Evolutionary conservation across 2,113 vertebrate species (phyloP).

Genomic region (Chionodraco myersi): DNA sequence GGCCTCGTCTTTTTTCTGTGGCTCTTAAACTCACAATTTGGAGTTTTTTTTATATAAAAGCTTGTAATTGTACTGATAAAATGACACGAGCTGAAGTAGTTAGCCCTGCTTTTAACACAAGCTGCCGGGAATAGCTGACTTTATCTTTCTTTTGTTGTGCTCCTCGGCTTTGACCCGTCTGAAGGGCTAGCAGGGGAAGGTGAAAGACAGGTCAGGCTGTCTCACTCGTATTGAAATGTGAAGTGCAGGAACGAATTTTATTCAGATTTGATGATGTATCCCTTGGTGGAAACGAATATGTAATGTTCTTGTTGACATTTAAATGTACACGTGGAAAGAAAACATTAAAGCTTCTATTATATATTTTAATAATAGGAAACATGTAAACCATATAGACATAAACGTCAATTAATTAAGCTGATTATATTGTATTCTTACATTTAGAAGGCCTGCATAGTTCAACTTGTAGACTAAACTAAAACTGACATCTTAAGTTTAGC

Average conservation of each 20-base stretch:
- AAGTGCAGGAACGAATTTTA: conserved; percentile 33
- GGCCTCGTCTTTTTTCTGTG: conserved; percentile 19
- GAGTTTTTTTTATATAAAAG: background rate
- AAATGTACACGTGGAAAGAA: background rate
- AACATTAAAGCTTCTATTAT: too few relatives aligned
- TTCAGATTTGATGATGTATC: background rate
- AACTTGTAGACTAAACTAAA: background rate
- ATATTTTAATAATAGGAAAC: background rate
- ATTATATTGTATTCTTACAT: background rate
- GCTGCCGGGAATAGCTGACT: conserved; percentile 88
- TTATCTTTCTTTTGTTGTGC: conserved; percentile 93
- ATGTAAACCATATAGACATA: background rate
- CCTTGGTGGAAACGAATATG: conserved; percentile 11
- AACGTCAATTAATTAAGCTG: background rate
- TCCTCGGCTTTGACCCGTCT: conserved; percentile 99
- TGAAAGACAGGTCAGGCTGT: conserved; percentile 98
- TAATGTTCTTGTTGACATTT: background rate
- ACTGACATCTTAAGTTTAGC: background rate
- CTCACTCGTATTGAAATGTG: conserved; percentile 92
- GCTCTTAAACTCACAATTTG: background rate
- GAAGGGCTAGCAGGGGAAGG: conserved; percentile 91
- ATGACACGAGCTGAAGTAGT: conserved; percentile 7
- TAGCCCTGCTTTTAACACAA: conserved; percentile 41
- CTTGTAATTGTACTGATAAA: background rate
- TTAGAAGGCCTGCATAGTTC: background rate